phyloP scores from a whole-genome alignment of 2,888 invertebrate genomes.

The Agrotis puta region DNA sequence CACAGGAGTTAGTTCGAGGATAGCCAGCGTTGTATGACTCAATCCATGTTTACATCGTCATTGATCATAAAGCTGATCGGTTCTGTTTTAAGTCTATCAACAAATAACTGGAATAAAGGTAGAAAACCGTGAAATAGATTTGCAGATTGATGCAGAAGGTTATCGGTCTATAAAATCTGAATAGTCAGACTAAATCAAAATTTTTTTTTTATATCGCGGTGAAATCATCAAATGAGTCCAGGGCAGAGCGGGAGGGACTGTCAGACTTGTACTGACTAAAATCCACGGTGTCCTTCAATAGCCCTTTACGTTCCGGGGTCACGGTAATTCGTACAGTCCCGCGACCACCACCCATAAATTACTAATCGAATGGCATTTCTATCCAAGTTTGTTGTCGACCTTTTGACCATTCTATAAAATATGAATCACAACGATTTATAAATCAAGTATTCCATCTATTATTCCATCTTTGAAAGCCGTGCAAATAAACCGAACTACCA shows the following conservation, averaged over 20 bases:
- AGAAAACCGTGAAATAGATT: not conserved
- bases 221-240: no score
- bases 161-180: not conserved
- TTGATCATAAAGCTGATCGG: conserved; percentile 24
- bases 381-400: no score
- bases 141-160: not conserved
- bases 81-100: conserved; percentile 36
- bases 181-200: no score
- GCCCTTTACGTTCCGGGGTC: no score
- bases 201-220: no score
- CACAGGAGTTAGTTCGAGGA: not conserved
- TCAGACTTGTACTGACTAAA: no score
- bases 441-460: conserved; percentile 1
- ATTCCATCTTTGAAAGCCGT: conserved; percentile 11
- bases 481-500: conserved; percentile 23
- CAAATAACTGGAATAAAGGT: conserved; percentile 10
- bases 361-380: not conserved
- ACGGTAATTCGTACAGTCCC: no score
- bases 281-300: no score
- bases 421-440: not conserved
- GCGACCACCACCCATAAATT: no score
- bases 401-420: not conserved
- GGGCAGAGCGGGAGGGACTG: no score
- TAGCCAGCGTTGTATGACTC: conserved; percentile 13
- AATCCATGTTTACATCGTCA: conserved; percentile 18